phyloP scores from a whole-genome alignment of 1,140 invertebrate species.

The Protaetia brevitarsis region DNA sequence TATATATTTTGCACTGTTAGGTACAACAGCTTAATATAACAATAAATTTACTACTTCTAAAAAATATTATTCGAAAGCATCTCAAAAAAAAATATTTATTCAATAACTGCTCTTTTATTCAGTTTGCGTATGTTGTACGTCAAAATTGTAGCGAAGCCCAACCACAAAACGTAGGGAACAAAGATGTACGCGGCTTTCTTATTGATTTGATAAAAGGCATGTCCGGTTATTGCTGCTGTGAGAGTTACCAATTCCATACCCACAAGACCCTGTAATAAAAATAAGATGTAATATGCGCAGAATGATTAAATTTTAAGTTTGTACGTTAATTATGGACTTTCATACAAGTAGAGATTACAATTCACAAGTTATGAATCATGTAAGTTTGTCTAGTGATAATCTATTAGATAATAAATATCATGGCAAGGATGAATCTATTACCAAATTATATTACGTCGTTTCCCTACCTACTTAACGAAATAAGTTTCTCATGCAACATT shows the following conservation, averaged over 20 bases:
- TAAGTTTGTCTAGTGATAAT: no score
- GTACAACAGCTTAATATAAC: no score
- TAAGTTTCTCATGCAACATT: no score
- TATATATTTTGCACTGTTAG: no score
- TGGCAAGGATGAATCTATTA: no score
- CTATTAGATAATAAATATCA: no score
- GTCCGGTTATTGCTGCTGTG: slow-evolving; percentile 60
- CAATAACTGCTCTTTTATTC: slow-evolving; percentile 18
- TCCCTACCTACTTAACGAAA: no score
- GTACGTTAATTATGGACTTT: no score
- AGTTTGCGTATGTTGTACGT: slow-evolving; percentile 68
- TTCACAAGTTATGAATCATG: no score
- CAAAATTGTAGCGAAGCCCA: slow-evolving; percentile 65
- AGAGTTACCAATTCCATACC: slow-evolving; percentile 64
- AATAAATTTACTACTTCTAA: no score
- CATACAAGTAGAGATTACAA: no score
- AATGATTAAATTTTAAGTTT: neutral
- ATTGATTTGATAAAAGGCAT: slow-evolving; percentile 67
- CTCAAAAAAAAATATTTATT: neutral
- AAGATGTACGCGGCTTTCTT: slow-evolving; percentile 66
- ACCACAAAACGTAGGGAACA: slow-evolving; percentile 77
- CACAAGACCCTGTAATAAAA: slow-evolving; percentile 62
- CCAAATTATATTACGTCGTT: no score
- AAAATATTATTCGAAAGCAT: neutral
- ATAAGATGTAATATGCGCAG: neutral